Base-by-base conservation (phyloP, 1,140 invertebrate species). In the Hermatobates lingyangjiaoensis region DNA sequence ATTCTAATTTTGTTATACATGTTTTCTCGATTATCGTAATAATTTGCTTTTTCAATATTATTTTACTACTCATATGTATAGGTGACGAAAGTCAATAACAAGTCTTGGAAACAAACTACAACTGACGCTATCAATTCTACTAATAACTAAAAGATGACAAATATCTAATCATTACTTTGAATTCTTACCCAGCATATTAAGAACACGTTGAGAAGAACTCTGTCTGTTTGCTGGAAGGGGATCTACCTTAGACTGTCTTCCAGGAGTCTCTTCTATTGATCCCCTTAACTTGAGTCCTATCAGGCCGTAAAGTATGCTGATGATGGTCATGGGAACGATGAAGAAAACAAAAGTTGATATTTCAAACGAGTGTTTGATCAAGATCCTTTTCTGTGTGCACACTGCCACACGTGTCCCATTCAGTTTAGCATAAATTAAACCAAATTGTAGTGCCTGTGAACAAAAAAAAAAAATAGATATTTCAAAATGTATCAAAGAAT, bases 291-390 rank as follows among this genome's bases (percentile, higher is more conserved):
- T 76, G 2, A 86, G 61, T 4, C 81, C 87, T 58, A 92, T 91
- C 48, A 87, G 65, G 12, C 80, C 71, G 63, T 93, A 91, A 1
- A 90, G 71, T 1, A 83, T 79, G 4, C 80, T 83, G 58, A 92
- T 91, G 24, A 90, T 64, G 5, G 80, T 78, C 85, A 92, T 89
- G 0, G 89, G 88, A 2, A 79, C 68, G 4, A 86, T 73, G 63
- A 93, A 93, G 64, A 92, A 89, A 18, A 91, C 62, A 55, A 89
- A 74, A 0, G 84, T 85, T 1, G 86, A 88, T 49, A 90, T 71
- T 59, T 85, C 83, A 59, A 90, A 92, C 1, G 81, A 77, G 62
- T 86, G 79, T n/a, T 73, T 68, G 18, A 83, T 71, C 15, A 83
- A 71, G 1, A 74, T 69, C 59, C 71, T 27, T 30, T 50, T 55